Evolutionary conservation across 2,888 invertebrate species (phyloP).

Genomic region (Dysmachus trigonus): DNA sequence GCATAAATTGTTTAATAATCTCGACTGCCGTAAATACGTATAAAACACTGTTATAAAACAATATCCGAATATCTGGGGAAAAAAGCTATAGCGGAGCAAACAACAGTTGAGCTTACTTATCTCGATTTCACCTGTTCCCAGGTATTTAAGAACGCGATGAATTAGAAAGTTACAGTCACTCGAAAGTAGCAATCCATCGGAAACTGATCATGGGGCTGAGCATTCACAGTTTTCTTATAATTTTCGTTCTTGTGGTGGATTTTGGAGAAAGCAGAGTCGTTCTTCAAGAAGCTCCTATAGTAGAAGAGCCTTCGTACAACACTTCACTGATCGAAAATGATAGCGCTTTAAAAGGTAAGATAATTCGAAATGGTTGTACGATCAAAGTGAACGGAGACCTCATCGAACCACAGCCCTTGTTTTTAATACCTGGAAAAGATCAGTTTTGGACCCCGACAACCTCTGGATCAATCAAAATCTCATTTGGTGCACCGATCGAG

Average conservation of each 20-base stretch:
- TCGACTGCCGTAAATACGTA: not conserved
- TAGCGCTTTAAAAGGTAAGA: not conserved
- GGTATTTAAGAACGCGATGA: constrained; percentile 33
- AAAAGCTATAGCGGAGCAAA: not conserved
- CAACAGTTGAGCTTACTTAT: constrained; percentile 8
- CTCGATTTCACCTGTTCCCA: constrained; percentile 23
- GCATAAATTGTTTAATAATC: not conserved
- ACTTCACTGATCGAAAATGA: not conserved
- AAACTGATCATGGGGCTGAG: not conserved
- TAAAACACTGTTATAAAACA: not conserved
- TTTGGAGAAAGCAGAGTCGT: not conserved
- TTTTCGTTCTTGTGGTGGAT: not conserved
- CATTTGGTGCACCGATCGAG: constrained; percentile 56
- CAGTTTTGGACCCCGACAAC: constrained; percentile 57
- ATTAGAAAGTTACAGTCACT: not conserved
- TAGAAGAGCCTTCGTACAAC: not conserved
- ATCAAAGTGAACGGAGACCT: constrained; percentile 17
- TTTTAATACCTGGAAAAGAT: constrained; percentile 63
- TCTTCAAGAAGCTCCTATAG: not conserved
- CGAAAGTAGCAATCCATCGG: not conserved
- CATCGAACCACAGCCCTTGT: constrained; percentile 69
- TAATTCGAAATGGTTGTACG: not conserved
- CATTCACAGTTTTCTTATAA: not conserved
- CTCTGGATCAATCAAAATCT: constrained; percentile 56
- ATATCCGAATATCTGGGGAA: not conserved